Evolutionary conservation across 2,797 vertebrate genomes (phyloP).

Genomic region (Clarias pachynema): DNA sequence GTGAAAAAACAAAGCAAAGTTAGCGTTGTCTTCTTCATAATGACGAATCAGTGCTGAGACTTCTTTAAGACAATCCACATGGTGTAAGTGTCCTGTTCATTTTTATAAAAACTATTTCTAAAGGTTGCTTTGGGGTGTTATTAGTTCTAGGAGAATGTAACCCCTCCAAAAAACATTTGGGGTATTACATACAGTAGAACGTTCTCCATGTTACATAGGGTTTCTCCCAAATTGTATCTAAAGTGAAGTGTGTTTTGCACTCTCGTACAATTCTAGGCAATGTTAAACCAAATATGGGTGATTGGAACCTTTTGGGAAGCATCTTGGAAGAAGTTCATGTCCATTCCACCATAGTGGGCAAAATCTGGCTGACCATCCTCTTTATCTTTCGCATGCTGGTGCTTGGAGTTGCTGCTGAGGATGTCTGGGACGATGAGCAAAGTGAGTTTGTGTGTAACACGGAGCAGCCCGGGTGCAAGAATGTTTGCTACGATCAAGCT

Average conservation of each 20-base stretch:
- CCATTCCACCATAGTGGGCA: constrained; percentile 93
- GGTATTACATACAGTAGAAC: too few relatives aligned
- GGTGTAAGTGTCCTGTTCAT: constrained; percentile 59
- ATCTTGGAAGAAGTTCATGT: constrained; percentile 95
- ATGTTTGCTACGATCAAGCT: constrained; percentile 91
- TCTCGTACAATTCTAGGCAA: constrained; percentile 65
- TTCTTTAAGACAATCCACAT: constrained; percentile 36
- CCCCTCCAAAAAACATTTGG: not conserved
- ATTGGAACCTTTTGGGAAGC: constrained; percentile 92
- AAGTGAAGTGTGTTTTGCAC: not conserved
- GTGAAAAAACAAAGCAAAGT: not conserved
- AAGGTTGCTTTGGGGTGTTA: not conserved
- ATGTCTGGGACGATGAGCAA: constrained; percentile 94
- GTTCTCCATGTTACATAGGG: too few relatives aligned
- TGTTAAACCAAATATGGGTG: constrained; percentile 87
- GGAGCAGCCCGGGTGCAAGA: constrained; percentile 92
- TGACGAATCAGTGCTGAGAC: constrained; percentile 14
- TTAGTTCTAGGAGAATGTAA: not conserved
- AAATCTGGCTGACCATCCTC: constrained; percentile 96
- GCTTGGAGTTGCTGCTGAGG: constrained; percentile 90
- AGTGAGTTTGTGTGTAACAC: constrained; percentile 95
- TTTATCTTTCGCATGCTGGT: constrained; percentile 96
- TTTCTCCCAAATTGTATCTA: not conserved
- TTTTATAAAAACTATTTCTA: not conserved
- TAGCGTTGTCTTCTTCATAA: not conserved